Evolutionary conservation across 2,797 vertebrate genomes (phyloP), one percentile per base, ranked within the genome.

Genomic region (Clamator glandarius): DNA sequence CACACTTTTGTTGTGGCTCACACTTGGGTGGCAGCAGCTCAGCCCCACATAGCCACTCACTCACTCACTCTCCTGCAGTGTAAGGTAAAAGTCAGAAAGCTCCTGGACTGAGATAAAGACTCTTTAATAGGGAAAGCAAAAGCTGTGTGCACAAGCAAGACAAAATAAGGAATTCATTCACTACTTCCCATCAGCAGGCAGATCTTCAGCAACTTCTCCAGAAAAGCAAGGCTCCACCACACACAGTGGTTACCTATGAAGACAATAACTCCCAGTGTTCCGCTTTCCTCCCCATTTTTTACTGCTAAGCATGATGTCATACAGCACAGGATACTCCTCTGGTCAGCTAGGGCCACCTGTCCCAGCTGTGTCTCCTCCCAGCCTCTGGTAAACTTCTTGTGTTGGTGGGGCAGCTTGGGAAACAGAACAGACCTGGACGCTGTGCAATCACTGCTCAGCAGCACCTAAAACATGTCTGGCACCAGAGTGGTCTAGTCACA

Each of bases 51-150:
- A 73, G 44, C 29, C 10, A 8, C 17, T 51, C 0, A 4, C 17
- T 51, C 0, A 4, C 20, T 44, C 17, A 7, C 15, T 15, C 17
- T 25, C 1, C 9, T 5, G 1, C 16, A 5, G 2, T 20, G 31
- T 70, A 61, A 12, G 20, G 20, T 16, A 41, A 14, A 64, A 85
- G 13, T 26, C 13, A 73, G 41, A 68, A 64, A 73, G 51, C 18
- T 21, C 11, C 1, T 20, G 41, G 6, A 12, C 29, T 61, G 55
- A 57, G 41, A 73, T 23, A 33, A 36, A 67, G 58, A 57, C 17
- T 52, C 31, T n/a, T 67, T n/a, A 69, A 57, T 1, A 66, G 28
- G 20, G 2, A 85, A 82, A 81, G 57, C 23, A 83, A 80, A 84
- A 89, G 26, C 17, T 2, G 1, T 4, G 8, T 21, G 16, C n/a